Evolutionary conservation across 2,113 vertebrate genomes (phyloP), one percentile per base, ranked within the genome.

Genomic region (Puntigrus tetrazona): DNA sequence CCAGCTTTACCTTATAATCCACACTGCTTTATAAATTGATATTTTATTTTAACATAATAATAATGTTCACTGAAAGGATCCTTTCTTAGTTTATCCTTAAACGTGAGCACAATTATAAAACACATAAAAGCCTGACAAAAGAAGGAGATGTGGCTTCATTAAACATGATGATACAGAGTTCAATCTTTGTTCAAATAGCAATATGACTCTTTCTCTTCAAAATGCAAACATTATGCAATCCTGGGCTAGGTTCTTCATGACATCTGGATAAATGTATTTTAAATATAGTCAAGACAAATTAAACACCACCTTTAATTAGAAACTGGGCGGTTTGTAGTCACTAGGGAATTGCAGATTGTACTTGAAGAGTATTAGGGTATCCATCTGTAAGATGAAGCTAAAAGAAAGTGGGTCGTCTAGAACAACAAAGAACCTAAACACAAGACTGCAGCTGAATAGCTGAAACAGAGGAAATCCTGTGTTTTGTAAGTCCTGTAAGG

Each of bases 351-450:
- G 4, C 27, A 74, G 9, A 31, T 72, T 72, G 70, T 45, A 27
- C 69, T 43, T 36, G 63, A 69, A 69, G n/a, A 41, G 70, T 7
- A 74, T 74, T 72, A 10, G 9, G 25, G 38, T 34, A 27, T 52
- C 14, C 74, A 47, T 50, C 74, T 76, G 45, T 52, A 76, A 76
- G 7, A 16, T 34, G 45, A 76, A 29, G 27, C 74, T 50, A 50
- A 50, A 47, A 50, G 18, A 76, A 76, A 76, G 27, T 76, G 45
- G 27, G 47, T 4, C 27, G 2, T 76, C 13, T 20, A 31, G 47
- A 47, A 22, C 47, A 76, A 55, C 74, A 55, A 55, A 55, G 25
- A 76, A 1, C 27, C 9, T 52, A 22, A 52, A 76, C 74, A 52
- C 43, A 52, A 31, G 29, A 34, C 16, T 10, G 50, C 45, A 52